phyloP scores from a whole-genome alignment of 2,113 vertebrate genomes.

The Hyperopisus bebe region DNA sequence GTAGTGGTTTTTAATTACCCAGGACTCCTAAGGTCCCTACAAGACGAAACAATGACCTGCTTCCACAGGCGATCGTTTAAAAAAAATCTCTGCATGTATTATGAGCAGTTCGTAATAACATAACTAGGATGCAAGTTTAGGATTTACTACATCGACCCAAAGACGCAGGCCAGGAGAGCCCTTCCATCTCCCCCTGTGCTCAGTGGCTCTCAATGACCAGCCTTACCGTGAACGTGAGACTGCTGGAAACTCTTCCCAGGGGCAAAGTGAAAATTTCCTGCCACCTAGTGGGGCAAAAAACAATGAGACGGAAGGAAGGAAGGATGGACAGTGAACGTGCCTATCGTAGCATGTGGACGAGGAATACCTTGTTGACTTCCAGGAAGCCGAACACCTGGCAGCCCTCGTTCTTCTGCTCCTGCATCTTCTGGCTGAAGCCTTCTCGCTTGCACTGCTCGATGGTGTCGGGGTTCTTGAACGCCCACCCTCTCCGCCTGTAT shows the following conservation, averaged over 20 bases:
- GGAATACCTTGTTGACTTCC: conserved; percentile 90
- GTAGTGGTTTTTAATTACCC: not conserved
- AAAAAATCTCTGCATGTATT: not conserved
- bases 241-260: conserved; percentile 98
- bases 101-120: not conserved
- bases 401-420: conserved; percentile 97
- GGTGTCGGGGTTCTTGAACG: conserved; percentile 91
- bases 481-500: conserved; percentile 90
- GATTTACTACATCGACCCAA: not conserved
- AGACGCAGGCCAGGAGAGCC: not conserved
- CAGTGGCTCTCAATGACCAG: not conserved
- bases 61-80: not conserved
- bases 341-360: not conserved
- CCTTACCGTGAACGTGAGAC: conserved; percentile 93
- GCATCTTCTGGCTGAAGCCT: conserved; percentile 96
- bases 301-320: conserved; percentile 4
- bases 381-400: conserved; percentile 94
- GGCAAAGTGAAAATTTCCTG: conserved; percentile 97
- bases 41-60: not conserved
- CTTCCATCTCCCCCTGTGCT: not conserved
- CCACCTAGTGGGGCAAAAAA: conserved; percentile 66
- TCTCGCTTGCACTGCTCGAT: conserved; percentile 96
- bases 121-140: not conserved
- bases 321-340: not conserved
- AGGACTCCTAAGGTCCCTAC: not conserved